Base-by-base conservation (phyloP, 2,797 vertebrate genomes). In the Knipowitschia caucasica region DNA sequence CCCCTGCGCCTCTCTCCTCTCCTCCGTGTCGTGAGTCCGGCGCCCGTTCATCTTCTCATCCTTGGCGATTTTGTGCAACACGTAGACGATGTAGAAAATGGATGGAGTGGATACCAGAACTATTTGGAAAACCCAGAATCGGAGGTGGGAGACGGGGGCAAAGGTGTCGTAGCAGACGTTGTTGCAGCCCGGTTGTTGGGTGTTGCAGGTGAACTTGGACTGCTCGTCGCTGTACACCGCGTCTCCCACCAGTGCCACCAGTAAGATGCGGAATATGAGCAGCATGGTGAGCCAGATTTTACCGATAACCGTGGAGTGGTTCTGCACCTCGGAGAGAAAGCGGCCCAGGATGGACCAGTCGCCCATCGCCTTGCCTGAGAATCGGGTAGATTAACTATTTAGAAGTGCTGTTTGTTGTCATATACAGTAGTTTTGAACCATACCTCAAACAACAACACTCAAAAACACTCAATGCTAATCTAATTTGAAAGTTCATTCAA, bases 91-190 rank as follows among this genome's bases (percentile, higher is more conserved):
- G 35, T 74, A 87, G 69, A 88, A 88, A 61, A 77, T 79, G 45
- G 85, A 83, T 5, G 83, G 77, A 1, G 67, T 83, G 42, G 81
- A 89, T 35, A 85, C 85, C 27, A 84, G 65, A 10, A 88, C 78
- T 15, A 89, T 88, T 59, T 89, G 83, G 60, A 89, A 87, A 44
- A 89, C 84, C 85, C 87, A 88, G 66, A 88, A 89, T 11, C 87
- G 67, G 15, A 88, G 66, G 44, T 86, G 85, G 1, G 81, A 89
- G 38, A 85, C 77, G 0, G 75, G 82, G 5, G 70, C 79, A 29
- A 88, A 86, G 15, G 64, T 75, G 56, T 83, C 66, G 0, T 78
- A 87, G 55, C 78, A 81, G 35, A 88, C 80, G 7, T 85, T 85
- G 59, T 73, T 88, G 67, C 85, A 88, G 29, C 88, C 88, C 0